Conservation (phyloP, 2,113 vertebrate species). For the Salvator merianae region DNA sequence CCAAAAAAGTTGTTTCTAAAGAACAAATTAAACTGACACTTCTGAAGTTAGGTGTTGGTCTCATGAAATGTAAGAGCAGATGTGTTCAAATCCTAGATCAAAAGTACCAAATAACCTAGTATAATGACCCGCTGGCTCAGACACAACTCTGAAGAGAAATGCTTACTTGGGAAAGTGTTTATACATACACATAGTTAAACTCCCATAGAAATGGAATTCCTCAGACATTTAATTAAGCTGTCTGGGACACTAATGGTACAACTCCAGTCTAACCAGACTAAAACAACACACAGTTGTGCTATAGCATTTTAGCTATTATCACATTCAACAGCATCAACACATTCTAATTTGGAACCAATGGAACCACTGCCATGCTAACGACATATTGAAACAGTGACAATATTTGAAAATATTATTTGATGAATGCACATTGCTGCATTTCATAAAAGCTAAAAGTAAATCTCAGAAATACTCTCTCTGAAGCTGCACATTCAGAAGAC, state of each 20-base stretch:
- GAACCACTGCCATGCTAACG: neutral
- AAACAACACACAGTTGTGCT: slow-evolving; percentile 51
- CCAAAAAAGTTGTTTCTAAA: slow-evolving; percentile 17
- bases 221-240: slow-evolving; percentile 64
- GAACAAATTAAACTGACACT: slow-evolving; percentile 30
- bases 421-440: neutral
- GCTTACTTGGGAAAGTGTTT: slow-evolving; percentile 46
- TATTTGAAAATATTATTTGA: neutral
- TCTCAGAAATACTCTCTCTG: neutral
- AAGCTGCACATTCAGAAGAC: neutral
- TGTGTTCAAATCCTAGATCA: slow-evolving; percentile 31
- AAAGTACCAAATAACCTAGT: slow-evolving; percentile 36
- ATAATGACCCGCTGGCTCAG: slow-evolving; percentile 60
- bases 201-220: slow-evolving; percentile 52
- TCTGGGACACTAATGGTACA: slow-evolving; percentile 62
- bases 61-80: slow-evolving; percentile 48
- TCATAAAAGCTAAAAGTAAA: neutral
- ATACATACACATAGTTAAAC: neutral
- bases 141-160: slow-evolving; percentile 54
- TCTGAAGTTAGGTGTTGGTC: slow-evolving; percentile 35
- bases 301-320: slow-evolving; percentile 53
- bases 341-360: neutral
- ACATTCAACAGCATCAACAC: slow-evolving; percentile 47
- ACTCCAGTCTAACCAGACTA: slow-evolving; percentile 64
- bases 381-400: neutral